Conservation (phyloP, 2,888 invertebrate species). For the Slavum lentiscoides region DNA sequence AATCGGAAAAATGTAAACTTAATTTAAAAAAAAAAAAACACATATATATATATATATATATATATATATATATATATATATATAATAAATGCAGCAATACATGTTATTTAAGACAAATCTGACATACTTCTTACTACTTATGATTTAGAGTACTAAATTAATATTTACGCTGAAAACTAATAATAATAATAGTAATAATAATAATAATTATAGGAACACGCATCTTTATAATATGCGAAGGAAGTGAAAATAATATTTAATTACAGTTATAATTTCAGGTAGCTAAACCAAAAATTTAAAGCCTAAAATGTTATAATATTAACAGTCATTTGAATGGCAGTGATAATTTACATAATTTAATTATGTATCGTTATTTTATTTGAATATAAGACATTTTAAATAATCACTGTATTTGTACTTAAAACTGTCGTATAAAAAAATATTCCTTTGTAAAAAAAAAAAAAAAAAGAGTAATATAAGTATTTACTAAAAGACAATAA, state of each 20-base stretch:
- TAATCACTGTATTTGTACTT: conserved; percentile 37
- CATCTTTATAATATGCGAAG: conserved; percentile 27
- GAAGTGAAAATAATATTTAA: conserved; percentile 14
- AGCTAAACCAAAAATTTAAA: conserved; percentile 23
- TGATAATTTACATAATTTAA: conserved; percentile 35
- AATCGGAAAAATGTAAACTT: conserved; percentile 14
- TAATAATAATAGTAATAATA: conserved; percentile 20
- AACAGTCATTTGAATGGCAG: conserved; percentile 52
- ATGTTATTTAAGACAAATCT: conserved; percentile 19
- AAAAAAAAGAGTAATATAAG: conserved; percentile 18
- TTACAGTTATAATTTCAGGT: conserved; percentile 24
- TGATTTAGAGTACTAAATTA: conserved; percentile 29
- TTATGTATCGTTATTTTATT: conserved; percentile 14
- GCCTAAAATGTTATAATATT: conserved; percentile 19
- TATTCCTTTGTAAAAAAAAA: conserved; percentile 20
- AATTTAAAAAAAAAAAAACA: conserved; percentile 34
- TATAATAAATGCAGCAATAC: conserved; percentile 28
- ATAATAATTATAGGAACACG: conserved; percentile 43
- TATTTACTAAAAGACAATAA: neutral
- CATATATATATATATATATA: neutral
- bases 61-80: neutral
- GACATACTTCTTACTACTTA: neutral
- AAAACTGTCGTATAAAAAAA: conserved; percentile 32
- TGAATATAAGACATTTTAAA: conserved; percentile 10
- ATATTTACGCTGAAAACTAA: conserved; percentile 39